Evolutionary conservation across 2,888 invertebrate species (phyloP).

Genomic region (Phrixothrix hirtus): DNA sequence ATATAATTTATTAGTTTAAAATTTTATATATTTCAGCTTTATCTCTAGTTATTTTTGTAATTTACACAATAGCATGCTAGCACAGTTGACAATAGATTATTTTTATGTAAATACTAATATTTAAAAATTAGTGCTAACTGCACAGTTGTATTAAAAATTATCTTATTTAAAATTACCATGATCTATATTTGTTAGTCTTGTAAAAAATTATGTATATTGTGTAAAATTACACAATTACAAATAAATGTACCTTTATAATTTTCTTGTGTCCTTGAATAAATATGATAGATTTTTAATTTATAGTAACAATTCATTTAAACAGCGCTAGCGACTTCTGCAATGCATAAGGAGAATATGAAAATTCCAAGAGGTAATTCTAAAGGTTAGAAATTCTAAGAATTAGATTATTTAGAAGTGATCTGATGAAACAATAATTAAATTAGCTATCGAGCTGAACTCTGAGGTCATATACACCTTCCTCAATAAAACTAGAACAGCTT

Average conservation of each 20-base stretch:
- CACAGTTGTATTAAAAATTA: constrained; percentile 24
- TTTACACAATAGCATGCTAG: constrained; percentile 44
- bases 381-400: too few relatives aligned
- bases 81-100: constrained; percentile 48
- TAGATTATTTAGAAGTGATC: too few relatives aligned
- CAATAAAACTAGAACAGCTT: too few relatives aligned
- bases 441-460: too few relatives aligned
- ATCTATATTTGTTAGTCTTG: constrained; percentile 37
- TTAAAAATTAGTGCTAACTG: constrained; percentile 43
- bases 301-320: neutral
- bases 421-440: too few relatives aligned
- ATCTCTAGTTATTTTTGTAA: constrained; percentile 34
- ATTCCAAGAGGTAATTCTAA: too few relatives aligned
- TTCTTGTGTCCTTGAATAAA: neutral
- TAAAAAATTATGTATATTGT: constrained; percentile 44
- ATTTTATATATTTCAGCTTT: constrained; percentile 36
- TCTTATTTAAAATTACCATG: constrained; percentile 25
- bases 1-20: constrained; percentile 20
- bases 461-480: too few relatives aligned
- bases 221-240: constrained; percentile 45
- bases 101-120: constrained; percentile 48
- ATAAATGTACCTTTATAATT: constrained; percentile 49
- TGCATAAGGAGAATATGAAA: too few relatives aligned
- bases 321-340: too few relatives aligned
- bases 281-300: neutral